Percentiles rank a stretch among this genome's conserved stretches.
These are phyloP conservation scores for Astyanax mexicanus DNA, from an alignment of 2,797 vertebrate species.

Conservation along the genomic window DNA sequence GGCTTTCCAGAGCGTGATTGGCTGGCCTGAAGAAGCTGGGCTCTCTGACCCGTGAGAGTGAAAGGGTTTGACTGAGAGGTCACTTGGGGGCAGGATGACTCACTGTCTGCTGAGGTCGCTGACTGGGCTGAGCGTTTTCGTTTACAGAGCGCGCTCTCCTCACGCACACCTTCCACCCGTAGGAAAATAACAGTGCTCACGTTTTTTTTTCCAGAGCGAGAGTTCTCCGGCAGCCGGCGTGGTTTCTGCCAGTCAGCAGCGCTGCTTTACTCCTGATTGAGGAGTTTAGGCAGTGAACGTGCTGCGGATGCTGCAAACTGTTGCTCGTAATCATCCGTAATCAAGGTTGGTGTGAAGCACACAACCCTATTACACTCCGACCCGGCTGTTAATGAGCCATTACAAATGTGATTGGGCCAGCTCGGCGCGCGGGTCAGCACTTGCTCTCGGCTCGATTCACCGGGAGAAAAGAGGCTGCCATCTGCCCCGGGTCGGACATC, in stretches of 20 bases:
- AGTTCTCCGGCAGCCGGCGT: neutral
- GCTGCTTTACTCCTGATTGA: conserved; percentile 33
- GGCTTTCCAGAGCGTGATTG: conserved; percentile 13
- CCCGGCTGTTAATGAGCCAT: conserved; percentile 62
- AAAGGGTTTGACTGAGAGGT: conserved; percentile 28
- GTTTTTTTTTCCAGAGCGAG: neutral
- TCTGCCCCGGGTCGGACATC: conserved; percentile 46
- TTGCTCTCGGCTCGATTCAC: conserved; percentile 47
- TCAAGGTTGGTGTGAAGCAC: conserved; percentile 61
- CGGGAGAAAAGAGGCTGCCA: conserved; percentile 37
- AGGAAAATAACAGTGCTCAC: conserved; percentile 3
- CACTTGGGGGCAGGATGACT: conserved; percentile 5
- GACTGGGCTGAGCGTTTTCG: conserved; percentile 18
- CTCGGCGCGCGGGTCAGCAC: conserved; percentile 48
- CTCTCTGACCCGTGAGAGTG: conserved; percentile 48
- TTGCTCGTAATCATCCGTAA: conserved; percentile 57
- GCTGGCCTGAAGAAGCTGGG: neutral
- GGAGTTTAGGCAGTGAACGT: conserved; percentile 21
- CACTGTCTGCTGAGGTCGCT: conserved; percentile 36
- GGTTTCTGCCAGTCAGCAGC: conserved; percentile 12
- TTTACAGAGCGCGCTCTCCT: conserved; percentile 34
- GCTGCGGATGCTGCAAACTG: conserved; percentile 44
- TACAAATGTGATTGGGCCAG: conserved; percentile 58
- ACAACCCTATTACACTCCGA: conserved; percentile 59
- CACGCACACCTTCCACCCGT: conserved; percentile 7